A percentile compares a stretch with the other conserved stretches of the same genome.
Conservation (phyloP, 2,113 vertebrate species). For the Gavia stellata region DNA sequence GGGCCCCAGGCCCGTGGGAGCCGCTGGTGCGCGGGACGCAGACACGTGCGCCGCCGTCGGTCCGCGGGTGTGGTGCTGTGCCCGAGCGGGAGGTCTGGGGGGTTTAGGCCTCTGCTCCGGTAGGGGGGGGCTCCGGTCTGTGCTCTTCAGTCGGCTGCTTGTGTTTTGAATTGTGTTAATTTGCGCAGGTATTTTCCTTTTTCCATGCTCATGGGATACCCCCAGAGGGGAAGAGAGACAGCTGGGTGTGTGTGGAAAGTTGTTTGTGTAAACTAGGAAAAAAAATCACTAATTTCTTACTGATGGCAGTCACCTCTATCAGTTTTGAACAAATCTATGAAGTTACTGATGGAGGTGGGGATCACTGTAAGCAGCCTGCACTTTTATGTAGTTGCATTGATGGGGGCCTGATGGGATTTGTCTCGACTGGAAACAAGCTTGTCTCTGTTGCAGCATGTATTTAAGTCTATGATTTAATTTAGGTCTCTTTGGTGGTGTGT, state of each 20-base stretch:
- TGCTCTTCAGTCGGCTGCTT: background rate
- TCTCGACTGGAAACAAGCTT: background rate
- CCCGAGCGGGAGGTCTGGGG: background rate
- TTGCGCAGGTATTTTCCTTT: background rate
- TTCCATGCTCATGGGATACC: accelerated
- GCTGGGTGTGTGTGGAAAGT: background rate
- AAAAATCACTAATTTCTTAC: accelerated
- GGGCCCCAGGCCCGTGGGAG: background rate
- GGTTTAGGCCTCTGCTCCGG: background rate
- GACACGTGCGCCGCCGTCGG: background rate
- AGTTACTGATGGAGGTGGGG: background rate
- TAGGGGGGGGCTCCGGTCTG: accelerated
- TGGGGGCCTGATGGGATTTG: background rate
- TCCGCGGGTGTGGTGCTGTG: background rate
- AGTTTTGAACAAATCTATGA: background rate
- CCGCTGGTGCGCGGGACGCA: background rate
- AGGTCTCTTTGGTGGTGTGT: background rate
- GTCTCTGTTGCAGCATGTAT: background rate
- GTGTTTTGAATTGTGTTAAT: accelerated
- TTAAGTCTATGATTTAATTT: background rate
- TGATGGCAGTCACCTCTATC: too few species aligned
- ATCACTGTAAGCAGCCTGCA: background rate
- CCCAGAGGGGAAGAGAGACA: background rate
- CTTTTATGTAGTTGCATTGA: background rate
- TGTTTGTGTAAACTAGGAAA: background rate